These are phyloP conservation scores for Drosophila leontia DNA, from an alignment of 1,140 invertebrate species.

Conservation along the genomic window DNA sequence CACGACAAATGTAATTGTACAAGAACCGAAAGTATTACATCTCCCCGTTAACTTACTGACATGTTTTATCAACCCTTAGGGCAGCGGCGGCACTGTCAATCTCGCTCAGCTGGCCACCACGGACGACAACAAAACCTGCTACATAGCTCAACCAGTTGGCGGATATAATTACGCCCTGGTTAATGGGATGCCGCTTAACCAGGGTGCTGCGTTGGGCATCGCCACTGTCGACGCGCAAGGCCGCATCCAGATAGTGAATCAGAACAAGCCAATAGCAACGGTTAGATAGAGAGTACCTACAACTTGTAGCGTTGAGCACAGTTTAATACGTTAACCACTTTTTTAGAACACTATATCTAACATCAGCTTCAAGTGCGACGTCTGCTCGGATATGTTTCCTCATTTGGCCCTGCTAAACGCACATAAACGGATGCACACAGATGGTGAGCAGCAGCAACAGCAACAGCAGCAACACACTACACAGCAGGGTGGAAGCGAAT, in stretches of 20 bases:
- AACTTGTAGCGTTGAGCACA: neutral
- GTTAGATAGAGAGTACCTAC: slow-evolving; percentile 36
- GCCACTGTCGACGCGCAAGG: slow-evolving; percentile 83
- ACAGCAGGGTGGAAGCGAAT: slow-evolving; percentile 58
- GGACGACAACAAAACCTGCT: slow-evolving; percentile 89
- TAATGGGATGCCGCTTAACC: slow-evolving; percentile 87
- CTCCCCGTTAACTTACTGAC: neutral
- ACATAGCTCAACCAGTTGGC: slow-evolving; percentile 89
- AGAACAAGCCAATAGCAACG: slow-evolving; percentile 82
- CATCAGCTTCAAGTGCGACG: slow-evolving; percentile 94
- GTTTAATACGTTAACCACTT: slow-evolving; percentile 5
- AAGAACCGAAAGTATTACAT: neutral
- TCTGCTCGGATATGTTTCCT: slow-evolving; percentile 92
- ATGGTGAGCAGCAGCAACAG: slow-evolving; percentile 76
- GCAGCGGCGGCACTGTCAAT: slow-evolving; percentile 87
- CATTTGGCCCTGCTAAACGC: slow-evolving; percentile 91
- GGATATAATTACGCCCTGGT: slow-evolving; percentile 89
- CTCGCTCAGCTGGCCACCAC: slow-evolving; percentile 87
- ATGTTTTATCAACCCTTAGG: slow-evolving; percentile 39
- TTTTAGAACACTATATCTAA: slow-evolving; percentile 89
- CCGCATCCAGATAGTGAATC: slow-evolving; percentile 83
- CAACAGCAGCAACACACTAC: slow-evolving; percentile 73
- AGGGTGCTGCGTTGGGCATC: slow-evolving; percentile 78
- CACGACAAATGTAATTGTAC: slow-evolving; percentile 88
- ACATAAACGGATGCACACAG: slow-evolving; percentile 92